Evolutionary conservation across 2,797 vertebrate species (phyloP).

Genomic region (Melanotaenia boesemani): DNA sequence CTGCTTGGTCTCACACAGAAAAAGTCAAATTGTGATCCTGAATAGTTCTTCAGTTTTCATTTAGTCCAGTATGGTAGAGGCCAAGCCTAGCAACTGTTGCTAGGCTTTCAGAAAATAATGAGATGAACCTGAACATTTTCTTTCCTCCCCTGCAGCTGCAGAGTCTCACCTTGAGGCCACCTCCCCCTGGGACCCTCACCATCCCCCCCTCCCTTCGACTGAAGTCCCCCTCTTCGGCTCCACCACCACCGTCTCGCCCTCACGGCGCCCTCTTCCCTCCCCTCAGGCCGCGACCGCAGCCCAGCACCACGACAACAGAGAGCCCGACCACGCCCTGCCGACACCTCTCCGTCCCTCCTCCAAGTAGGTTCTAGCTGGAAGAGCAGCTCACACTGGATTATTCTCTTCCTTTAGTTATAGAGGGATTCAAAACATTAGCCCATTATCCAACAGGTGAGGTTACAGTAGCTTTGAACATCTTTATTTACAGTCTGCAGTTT

Average conservation of each 20-base stretch:
- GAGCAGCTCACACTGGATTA: not conserved
- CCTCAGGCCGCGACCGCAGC: slow-evolving; percentile 75
- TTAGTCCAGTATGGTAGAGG: not conserved
- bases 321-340: slow-evolving; percentile 65
- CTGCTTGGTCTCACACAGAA: not conserved
- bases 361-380: slow-evolving; percentile 71
- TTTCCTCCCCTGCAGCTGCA: slow-evolving; percentile 84
- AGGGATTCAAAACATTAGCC: not conserved
- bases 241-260: slow-evolving; percentile 85
- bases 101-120: not conserved
- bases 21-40: not conserved
- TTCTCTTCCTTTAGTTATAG: not conserved
- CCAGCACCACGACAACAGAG: slow-evolving; percentile 67
- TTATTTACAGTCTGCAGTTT: not conserved
- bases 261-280: slow-evolving; percentile 82
- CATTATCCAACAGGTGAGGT: not conserved
- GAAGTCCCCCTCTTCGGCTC: slow-evolving; percentile 86
- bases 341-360: slow-evolving; percentile 81
- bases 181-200: slow-evolving; percentile 89
- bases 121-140: slow-evolving; percentile 1
- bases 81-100: not conserved
- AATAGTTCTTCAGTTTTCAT: not conserved
- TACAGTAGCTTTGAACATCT: too few species aligned
- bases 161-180: slow-evolving; percentile 92
- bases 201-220: slow-evolving; percentile 91